Percentiles rank a stretch among this genome's conserved stretches.
Conservation (phyloP, 2,113 vertebrate genomes). For the Apodemus sylvaticus region DNA sequence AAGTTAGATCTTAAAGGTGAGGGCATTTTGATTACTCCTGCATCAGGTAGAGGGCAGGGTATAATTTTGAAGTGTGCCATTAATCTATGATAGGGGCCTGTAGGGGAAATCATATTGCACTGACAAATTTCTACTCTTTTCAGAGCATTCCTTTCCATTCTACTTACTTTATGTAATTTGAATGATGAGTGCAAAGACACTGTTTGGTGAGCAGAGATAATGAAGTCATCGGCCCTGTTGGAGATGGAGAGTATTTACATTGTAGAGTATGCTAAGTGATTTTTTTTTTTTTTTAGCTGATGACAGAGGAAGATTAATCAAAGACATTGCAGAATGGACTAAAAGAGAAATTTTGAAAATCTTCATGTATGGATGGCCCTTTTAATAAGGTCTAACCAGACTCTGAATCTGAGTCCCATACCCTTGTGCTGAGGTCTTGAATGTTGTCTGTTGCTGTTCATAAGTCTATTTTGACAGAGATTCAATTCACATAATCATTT, state of each 20-base stretch:
- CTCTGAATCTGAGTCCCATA: neutral
- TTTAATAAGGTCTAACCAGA: neutral
- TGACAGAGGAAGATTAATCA: neutral
- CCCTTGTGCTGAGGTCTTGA: neutral
- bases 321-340: neutral
- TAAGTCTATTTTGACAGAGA: neutral
- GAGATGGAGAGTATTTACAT: neutral
- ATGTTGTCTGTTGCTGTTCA: neutral
- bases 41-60: neutral
- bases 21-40: neutral
- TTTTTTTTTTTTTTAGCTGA: neutral
- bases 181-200: neutral
- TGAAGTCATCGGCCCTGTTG: neutral
- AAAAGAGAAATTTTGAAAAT: neutral
- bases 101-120: neutral
- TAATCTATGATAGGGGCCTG: neutral
- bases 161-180: slow-evolving; percentile 25
- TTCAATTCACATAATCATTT: neutral
- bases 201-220: neutral
- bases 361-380: no score
- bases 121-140: neutral
- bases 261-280: neutral
- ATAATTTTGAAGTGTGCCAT: neutral
- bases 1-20: neutral
- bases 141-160: neutral